Conservation (phyloP, 2,113 vertebrate species). For the Orientallactaga bullata region DNA sequence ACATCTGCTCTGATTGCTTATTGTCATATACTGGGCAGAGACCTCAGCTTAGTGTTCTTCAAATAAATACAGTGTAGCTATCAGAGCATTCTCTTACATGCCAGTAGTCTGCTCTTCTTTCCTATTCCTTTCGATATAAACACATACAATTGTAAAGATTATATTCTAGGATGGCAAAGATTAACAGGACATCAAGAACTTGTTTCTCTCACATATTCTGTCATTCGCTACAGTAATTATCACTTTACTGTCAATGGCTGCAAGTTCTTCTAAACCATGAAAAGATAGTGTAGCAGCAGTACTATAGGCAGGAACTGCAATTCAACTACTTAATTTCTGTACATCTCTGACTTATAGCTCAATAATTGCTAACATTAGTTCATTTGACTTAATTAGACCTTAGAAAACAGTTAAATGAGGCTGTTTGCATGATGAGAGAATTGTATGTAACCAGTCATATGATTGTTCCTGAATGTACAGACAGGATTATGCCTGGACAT, state of each 20-base stretch:
- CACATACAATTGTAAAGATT: background rate
- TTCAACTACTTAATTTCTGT: conserved; percentile 39
- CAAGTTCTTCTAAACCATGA: conserved; percentile 15
- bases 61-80: background rate
- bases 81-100: conserved; percentile 13
- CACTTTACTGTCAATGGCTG: conserved; percentile 36
- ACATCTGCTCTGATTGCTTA: conserved; percentile 43
- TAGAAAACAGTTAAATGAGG: conserved; percentile 60
- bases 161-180: conserved; percentile 14
- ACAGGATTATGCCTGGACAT: conserved; percentile 74
- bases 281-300: conserved; percentile 20
- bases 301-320: conserved; percentile 28
- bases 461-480: conserved; percentile 71
- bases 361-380: conserved; percentile 58
- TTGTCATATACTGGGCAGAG: conserved; percentile 25
- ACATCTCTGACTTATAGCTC: conserved; percentile 48
- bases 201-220: background rate
- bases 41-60: conserved; percentile 43
- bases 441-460: conserved; percentile 71
- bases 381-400: conserved; percentile 60
- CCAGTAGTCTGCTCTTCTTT: conserved; percentile 47
- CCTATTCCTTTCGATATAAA: background rate
- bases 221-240: conserved; percentile 49
- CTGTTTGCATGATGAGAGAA: conserved; percentile 76
- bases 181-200: background rate